Evolutionary conservation across 2,113 vertebrate species (phyloP), one percentile per base, ranked within the genome.

Genomic region (Epinephelus lanceolatus): DNA sequence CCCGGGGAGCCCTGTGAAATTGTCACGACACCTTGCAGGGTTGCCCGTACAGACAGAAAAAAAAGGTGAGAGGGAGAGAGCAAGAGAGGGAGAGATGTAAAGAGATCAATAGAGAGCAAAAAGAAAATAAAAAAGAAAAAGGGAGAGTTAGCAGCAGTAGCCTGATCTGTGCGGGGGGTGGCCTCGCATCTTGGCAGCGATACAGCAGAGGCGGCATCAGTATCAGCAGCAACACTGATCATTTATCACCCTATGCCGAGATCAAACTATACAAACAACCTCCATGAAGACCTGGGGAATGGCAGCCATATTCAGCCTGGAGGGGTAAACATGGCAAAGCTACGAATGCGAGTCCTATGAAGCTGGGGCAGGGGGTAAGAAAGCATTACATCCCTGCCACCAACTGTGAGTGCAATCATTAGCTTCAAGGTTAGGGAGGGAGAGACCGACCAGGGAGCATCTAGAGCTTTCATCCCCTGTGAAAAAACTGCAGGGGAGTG

Each of bases 191-290:
- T 81, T 82, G 80, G 85, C 86, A 66, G 78, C n/a, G 17, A 57
- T 65, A 56, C 81, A 80, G 76, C 73, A 80, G 53, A 67, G 71
- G 67, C 81, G 69, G 74, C 72, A 87, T 88, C 78, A 75, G 88
- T 53, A 92, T 86, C 78, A 89, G 63, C 71, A 78, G 62, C 81
- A 79, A 67, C 80, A 53, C 71, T 83, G 78, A 93, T 93, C 68
- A 86, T 92, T 88, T 91, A 91, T 92, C 86, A 89, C 86, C 74
- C 40, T 55, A 25, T 62, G 91, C 88, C 86, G 79, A 90, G 88
- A 92, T 92, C 92, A 92, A 92, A 88, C 71, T 76, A 82, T 85
- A 93, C 90, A 89, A 92, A 90, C 86, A 90, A 80, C 79, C 86
- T 88, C 83, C 52, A 78, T 23, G 60, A 84, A 88, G 85, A 92